Percentiles rank a stretch among this genome's conserved stretches.
These are phyloP conservation scores for Pedetes capensis DNA, from an alignment of 2,113 vertebrate genomes.

Conservation along the genomic window DNA sequence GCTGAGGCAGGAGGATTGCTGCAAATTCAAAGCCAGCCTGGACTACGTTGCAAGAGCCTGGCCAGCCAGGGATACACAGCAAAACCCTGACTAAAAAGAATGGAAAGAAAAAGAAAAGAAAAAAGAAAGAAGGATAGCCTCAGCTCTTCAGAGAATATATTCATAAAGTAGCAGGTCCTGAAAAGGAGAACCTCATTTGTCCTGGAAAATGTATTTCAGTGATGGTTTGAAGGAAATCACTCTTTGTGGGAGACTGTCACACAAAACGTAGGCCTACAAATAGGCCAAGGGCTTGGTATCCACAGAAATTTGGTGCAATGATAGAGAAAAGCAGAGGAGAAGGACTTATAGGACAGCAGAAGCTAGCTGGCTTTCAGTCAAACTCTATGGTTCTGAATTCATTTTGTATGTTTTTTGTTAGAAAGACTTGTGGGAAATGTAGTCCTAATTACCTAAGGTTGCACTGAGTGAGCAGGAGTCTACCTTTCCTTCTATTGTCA, in stretches of 20 bases:
- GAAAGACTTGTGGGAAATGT: not conserved
- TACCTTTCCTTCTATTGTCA: slow-evolving; percentile 2
- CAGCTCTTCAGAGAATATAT: not conserved
- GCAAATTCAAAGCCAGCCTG: too few relatives aligned
- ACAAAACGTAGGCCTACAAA: not conserved
- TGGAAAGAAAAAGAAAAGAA: too few relatives aligned
- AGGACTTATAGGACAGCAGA: not conserved
- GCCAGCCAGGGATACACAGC: too few relatives aligned
- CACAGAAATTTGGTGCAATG: not conserved
- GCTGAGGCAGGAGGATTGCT: too few relatives aligned
- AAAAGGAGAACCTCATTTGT: not conserved
- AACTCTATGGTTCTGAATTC: not conserved
- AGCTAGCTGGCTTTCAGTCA: not conserved
- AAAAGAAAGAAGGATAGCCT: too few relatives aligned
- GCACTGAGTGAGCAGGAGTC: not conserved
- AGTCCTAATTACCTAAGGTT: not conserved
- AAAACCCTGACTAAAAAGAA: too few relatives aligned
- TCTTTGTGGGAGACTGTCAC: not conserved
- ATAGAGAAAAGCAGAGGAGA: not conserved
- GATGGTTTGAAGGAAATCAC: not conserved
- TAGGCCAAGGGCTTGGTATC: not conserved
- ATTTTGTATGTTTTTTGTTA: slow-evolving; percentile 28
- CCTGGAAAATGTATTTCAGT: not conserved
- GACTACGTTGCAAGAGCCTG: too few relatives aligned
- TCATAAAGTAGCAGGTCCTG: not conserved